phyloP scores from a whole-genome alignment of 2,888 invertebrate species.

The Hydroisotoma schaefferi region DNA sequence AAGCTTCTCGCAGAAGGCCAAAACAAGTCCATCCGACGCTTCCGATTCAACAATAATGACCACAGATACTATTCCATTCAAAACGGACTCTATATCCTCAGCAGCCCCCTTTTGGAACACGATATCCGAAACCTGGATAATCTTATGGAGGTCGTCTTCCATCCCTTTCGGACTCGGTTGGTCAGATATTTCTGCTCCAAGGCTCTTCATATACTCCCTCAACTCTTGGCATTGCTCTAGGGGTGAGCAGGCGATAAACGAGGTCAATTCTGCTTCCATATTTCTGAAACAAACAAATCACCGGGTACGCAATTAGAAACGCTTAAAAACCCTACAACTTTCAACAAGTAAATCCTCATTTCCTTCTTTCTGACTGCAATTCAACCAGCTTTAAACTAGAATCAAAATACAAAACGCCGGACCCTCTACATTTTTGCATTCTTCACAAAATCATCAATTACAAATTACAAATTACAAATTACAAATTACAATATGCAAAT shows the following conservation, averaged over 20 bases:
- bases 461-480: no score
- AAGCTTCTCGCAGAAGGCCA: slow-evolving; percentile 88
- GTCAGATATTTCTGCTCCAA: slow-evolving; percentile 92
- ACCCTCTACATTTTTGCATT: no score
- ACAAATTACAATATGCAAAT: no score
- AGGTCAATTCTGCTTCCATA: slow-evolving; percentile 48
- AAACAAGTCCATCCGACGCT: slow-evolving; percentile 55
- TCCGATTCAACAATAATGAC: slow-evolving; percentile 47
- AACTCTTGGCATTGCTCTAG: slow-evolving; percentile 63
- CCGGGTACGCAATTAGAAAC: no score
- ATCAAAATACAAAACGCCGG: no score
- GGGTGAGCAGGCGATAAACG: slow-evolving; percentile 47
- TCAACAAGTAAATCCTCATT: no score
- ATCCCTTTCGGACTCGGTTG: slow-evolving; percentile 85
- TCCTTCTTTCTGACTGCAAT: no score
- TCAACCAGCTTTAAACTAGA: no score
- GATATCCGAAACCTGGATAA: slow-evolving; percentile 87
- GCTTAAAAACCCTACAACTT: no score
- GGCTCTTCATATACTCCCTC: slow-evolving; percentile 80
- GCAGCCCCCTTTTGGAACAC: slow-evolving; percentile 81
- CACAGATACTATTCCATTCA: slow-evolving; percentile 95
- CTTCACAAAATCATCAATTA: no score
- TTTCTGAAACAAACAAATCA: slow-evolving; percentile 3
- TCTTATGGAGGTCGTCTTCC: slow-evolving; percentile 89
- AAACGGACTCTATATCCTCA: slow-evolving; percentile 81